Evolutionary conservation across 1,140 invertebrate genomes (phyloP), one percentile per base, ranked within the genome.

Genomic region (Hormaphis cornu): DNA sequence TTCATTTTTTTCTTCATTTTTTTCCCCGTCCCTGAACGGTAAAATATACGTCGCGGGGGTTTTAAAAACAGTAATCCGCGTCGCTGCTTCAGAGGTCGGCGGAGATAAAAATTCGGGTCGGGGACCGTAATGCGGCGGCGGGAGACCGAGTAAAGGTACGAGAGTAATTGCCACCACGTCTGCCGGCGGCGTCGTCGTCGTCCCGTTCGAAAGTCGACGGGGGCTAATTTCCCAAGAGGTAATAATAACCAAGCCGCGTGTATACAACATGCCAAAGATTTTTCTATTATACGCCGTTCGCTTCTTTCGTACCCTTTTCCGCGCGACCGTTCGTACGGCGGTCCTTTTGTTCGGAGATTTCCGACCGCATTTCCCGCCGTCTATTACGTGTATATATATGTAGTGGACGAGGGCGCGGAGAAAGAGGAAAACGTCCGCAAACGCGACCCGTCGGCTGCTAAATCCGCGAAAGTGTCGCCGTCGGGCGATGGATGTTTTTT

Each of bases 141-240:
- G n/a, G n/a, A n/a, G n/a, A n/a, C n/a, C n/a, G n/a, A 28, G 42
- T 26, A 50, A 26, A 50, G 33, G 61, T 66, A 66, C 44, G 26
- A 66, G 61, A 66, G 44, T 66, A 66, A 66, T 66, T 66, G 61
- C 61, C 61, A n/a, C n/a, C n/a, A 66, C 44, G 35, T 50, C 44
- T 48, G 44, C 44, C 28, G 58, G 58, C 28, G 61, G 48, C 33
- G 61, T 66, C 28, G 58, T 37, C 28, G 61, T 66, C 33, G 61
- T 66, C 61, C 61, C 61, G 48, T 66, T 66, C 61, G 50, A 66
- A 66, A 66, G 61, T 66, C 61, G 50, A 66, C 61, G 35, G 61
- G 61, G 14, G 61, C 61, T 66, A 66, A 66, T 66, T 66, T 66
- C 61, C 61, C 61, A 66, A 66, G 61, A 66, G 61, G 61, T 66